Percentiles rank a stretch among this genome's conserved stretches.
phyloP scores from a whole-genome alignment of 2,888 invertebrate genomes.

The Halictus ligatus region DNA sequence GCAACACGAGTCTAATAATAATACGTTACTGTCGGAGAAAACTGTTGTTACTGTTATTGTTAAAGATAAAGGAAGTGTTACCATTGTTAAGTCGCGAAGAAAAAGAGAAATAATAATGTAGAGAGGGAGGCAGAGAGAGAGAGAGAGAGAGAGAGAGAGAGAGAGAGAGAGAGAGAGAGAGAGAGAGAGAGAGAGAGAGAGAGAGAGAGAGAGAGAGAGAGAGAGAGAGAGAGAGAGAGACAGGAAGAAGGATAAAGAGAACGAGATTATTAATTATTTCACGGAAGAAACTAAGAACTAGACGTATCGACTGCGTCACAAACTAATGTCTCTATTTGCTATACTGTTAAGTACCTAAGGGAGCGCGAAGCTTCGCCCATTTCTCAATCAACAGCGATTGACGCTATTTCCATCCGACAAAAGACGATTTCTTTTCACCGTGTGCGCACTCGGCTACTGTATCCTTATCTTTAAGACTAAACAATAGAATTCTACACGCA shows the following conservation, averaged over 20 bases:
- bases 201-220: background rate
- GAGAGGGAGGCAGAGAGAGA: background rate
- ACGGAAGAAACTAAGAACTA: background rate
- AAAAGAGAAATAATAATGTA: slow-evolving; percentile 31
- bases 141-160: slow-evolving; percentile 11
- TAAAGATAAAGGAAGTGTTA: slow-evolving; percentile 79
- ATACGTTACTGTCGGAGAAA: slow-evolving; percentile 73
- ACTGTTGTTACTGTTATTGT: slow-evolving; percentile 81
- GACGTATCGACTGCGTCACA: slow-evolving; percentile 35
- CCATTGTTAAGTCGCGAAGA: slow-evolving; percentile 73
- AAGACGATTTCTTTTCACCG: slow-evolving; percentile 44
- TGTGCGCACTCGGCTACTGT: slow-evolving; percentile 54
- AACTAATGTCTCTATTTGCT: slow-evolving; percentile 49
- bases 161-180: slow-evolving; percentile 12
- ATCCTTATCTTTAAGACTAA: slow-evolving; percentile 14
- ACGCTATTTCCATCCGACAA: slow-evolving; percentile 54
- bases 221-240: background rate
- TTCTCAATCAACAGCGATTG: slow-evolving; percentile 36
- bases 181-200: background rate
- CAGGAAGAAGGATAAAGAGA: background rate
- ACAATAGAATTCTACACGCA: background rate
- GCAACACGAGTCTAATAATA: slow-evolving; percentile 33
- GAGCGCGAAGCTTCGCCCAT: slow-evolving; percentile 37
- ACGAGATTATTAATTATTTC: slow-evolving; percentile 28
- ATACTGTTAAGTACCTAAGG: slow-evolving; percentile 44